Evolutionary conservation across 1,140 invertebrate genomes (phyloP), one percentile per base, ranked within the genome.

Genomic region (Atopsyche davidsoni): DNA sequence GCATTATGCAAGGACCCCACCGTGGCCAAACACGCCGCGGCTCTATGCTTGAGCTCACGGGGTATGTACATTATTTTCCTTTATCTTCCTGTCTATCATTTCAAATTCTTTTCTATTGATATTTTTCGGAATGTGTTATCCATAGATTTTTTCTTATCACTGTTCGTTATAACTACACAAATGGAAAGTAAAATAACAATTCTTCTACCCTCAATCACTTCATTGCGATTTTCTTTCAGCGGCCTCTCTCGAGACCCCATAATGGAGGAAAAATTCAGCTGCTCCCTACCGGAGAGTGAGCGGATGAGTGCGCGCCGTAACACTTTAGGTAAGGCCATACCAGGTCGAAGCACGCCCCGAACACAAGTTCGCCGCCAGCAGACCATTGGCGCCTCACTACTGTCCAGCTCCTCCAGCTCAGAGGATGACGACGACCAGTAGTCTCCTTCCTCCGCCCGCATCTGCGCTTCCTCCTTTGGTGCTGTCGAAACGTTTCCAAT

Each of bases 11-110:
- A 51, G 67, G 69, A 4, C 72, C 70, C 21, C 80, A 81, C 64
- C 66, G 80, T 17, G 72, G 80, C 10, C 80, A 82, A 59, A 76
- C 77, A 43, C 70, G 80, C 55, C 65, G 80, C 57, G 79, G 80
- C 59, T 83, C 81, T 13, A 81, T 83, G 79, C 64, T 83, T 57
- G 81, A 83, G 63, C 68, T 83, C 9, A 81, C 75, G 53, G 80
- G 80, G 80, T 83, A 73, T 67, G 35, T n/a, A 36, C 16, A 36
- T 7, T 36, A 36, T 36, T 36, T 10, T 36, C 10, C 10, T 7
- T 7, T 36, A 36, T n/a, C 13, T 17, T 36, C 10, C 4, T n/a
- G n/a, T n/a, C n/a, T n/a, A n/a, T n/a, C n/a, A n/a, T n/a, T n/a
- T n/a, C n/a, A n/a, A n/a, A n/a, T n/a, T n/a, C n/a, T n/a, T n/a